Evolutionary conservation across 2,888 invertebrate genomes (phyloP).

Genomic region (Galerucella nymphaeae): DNA sequence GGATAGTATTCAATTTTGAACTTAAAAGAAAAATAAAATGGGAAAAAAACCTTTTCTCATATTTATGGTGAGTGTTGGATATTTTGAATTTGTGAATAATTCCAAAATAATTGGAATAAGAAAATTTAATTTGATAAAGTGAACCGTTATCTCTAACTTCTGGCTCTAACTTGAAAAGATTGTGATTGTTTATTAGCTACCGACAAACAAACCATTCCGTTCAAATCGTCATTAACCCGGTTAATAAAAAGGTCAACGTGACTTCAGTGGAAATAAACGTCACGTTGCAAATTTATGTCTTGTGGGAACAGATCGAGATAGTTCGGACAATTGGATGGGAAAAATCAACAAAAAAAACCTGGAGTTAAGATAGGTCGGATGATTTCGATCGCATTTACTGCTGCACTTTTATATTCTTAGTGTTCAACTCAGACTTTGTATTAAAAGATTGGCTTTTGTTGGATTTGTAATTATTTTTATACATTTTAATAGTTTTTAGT

Average conservation of each 20-base stretch:
- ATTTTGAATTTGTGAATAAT: too few species aligned
- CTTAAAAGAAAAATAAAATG: constrained; percentile 14
- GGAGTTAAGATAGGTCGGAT: not conserved
- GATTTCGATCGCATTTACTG: constrained; percentile 6
- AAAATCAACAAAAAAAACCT: not conserved
- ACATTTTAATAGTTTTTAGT: too few species aligned
- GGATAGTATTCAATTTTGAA: constrained; percentile 37
- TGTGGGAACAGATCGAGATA: constrained; percentile 24
- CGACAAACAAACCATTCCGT: not conserved
- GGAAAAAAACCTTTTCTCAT: constrained; percentile 1
- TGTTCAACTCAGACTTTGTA: not conserved
- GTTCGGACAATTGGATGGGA: constrained; percentile 18
- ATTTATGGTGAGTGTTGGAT: too few species aligned
- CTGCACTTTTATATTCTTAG: not conserved
- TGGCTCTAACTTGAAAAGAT: too few species aligned
- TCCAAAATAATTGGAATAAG: too few species aligned
- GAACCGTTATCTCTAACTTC: too few species aligned
- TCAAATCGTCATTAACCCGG: constrained; percentile 1
- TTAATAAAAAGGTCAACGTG: constrained; percentile 7
- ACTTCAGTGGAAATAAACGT: constrained; percentile 21
- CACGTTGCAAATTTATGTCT: constrained; percentile 39
- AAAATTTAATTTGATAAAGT: too few species aligned
- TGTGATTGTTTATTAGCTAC: not conserved
- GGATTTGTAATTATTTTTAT: not conserved
- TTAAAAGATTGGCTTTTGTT: not conserved